Conservation (phyloP, 2,113 vertebrate genomes). For the Scolopax mira region DNA sequence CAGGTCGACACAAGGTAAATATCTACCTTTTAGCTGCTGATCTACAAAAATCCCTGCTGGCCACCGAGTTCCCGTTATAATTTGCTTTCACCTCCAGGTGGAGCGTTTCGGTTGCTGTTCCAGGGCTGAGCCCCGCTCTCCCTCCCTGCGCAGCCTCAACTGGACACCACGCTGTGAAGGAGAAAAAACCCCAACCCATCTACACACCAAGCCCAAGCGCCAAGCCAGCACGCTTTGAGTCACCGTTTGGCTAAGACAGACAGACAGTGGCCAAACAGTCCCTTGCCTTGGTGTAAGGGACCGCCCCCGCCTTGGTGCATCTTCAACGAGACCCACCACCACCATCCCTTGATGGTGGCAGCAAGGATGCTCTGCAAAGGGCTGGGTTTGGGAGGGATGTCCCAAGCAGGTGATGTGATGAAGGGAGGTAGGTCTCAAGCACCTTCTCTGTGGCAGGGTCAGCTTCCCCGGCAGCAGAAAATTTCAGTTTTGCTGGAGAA, state of each 20-base stretch:
- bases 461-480: background rate
- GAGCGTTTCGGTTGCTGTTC: constrained; percentile 9
- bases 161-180: background rate
- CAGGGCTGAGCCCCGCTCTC: background rate
- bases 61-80: background rate
- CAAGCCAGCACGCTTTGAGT: background rate
- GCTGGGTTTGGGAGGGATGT: background rate
- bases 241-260: background rate
- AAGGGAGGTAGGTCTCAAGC: background rate
- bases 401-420: background rate
- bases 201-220: background rate
- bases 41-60: background rate
- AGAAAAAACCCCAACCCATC: background rate
- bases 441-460: background rate
- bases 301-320: background rate
- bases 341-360: background rate
- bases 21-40: background rate
- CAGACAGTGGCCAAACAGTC: accelerated
- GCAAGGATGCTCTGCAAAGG: background rate
- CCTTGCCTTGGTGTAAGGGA: background rate
- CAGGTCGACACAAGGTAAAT: background rate
- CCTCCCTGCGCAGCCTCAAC: background rate
- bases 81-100: constrained; percentile 33
- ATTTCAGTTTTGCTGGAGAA: background rate
- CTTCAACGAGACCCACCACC: background rate